Evolutionary conservation across 2,113 vertebrate genomes (phyloP).

Genomic region (Myrmecobius fasciatus): DNA sequence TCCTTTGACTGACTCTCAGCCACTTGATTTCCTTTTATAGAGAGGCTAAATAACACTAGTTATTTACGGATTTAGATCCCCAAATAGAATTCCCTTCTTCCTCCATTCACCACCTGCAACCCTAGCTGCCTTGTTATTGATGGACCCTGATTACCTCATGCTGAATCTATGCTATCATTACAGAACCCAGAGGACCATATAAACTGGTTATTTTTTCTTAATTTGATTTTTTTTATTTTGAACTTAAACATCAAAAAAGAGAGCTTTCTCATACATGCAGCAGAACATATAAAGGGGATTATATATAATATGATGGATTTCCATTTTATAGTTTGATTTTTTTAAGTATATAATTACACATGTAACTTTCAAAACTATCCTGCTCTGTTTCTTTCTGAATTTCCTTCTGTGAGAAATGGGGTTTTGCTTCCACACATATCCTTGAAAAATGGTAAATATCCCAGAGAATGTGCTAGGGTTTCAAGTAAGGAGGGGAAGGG

Average conservation of each 20-base stretch:
- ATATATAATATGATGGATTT: background rate
- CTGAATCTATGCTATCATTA: background rate
- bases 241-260: background rate
- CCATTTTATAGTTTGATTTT: background rate
- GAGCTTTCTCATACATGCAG: background rate
- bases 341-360: background rate
- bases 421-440: too few relatives aligned
- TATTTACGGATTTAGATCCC: background rate
- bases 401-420: background rate
- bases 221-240: background rate
- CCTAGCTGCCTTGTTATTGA: background rate
- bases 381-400: background rate
- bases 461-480: too few relatives aligned
- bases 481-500: too few relatives aligned
- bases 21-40: background rate
- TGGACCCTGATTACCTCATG: background rate
- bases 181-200: background rate
- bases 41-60: background rate
- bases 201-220: background rate
- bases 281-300: background rate
- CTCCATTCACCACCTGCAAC: background rate
- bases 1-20: background rate
- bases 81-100: background rate
- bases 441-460: too few relatives aligned
- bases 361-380: background rate